Conservation (phyloP, 1,140 invertebrate genomes). For the Macrotrachela quadricornifera region DNA sequence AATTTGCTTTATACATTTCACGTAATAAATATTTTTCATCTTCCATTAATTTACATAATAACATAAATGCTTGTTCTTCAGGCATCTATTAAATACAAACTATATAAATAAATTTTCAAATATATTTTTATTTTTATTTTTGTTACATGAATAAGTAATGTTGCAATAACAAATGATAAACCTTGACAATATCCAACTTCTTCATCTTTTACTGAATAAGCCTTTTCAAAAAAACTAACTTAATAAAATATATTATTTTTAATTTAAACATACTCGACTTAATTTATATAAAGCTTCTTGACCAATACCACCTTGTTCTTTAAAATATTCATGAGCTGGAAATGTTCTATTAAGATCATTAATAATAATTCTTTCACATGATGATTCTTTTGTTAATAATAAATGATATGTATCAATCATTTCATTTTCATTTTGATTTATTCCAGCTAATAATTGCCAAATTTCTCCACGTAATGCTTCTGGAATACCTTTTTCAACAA, state of each 20-base stretch:
- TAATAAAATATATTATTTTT: not conserved
- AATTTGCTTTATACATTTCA: slow-evolving; percentile 82
- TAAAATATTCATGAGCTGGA: slow-evolving; percentile 92
- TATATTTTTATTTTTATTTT: no score
- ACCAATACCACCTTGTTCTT: slow-evolving; percentile 21
- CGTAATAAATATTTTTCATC: slow-evolving; percentile 56
- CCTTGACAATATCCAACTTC: slow-evolving; percentile 98
- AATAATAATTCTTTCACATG: slow-evolving; percentile 71
- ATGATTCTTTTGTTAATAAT: slow-evolving; percentile 70
- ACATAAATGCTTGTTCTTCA: slow-evolving; percentile 93
- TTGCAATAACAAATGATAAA: slow-evolving; percentile 81
- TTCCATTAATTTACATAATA: slow-evolving; percentile 88
- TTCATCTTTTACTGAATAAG: slow-evolving; percentile 83
- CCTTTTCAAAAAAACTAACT: slow-evolving; percentile 27
- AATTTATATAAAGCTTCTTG: slow-evolving; percentile 86
- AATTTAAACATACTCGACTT: slow-evolving; percentile 28
- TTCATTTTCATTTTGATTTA: slow-evolving; percentile 55
- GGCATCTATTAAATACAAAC: slow-evolving; percentile 50
- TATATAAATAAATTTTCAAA: no score
- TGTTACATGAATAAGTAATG: slow-evolving; percentile 61
- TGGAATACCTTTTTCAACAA: slow-evolving; percentile 51
- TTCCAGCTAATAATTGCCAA: slow-evolving; percentile 75
- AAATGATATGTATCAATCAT: slow-evolving; percentile 77
- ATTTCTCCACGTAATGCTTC: slow-evolving; percentile 86
- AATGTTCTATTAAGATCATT: slow-evolving; percentile 92